These are phyloP conservation scores for Ditylenchus weischeri DNA, from an alignment of 2,888 invertebrate genomes.

Conservation along the genomic window DNA sequence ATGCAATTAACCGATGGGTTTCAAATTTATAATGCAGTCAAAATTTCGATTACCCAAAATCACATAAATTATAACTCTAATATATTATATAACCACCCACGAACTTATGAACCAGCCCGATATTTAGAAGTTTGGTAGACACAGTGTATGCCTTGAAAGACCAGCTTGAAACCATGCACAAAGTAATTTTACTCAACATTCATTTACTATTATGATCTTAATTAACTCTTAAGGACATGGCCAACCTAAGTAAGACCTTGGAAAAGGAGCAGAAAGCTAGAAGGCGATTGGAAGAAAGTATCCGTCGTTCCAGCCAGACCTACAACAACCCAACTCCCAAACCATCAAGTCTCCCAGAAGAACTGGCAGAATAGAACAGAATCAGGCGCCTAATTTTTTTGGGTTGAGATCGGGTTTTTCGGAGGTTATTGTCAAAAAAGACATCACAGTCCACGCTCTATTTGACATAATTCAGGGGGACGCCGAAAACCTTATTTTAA, in stretches of 20 bases:
- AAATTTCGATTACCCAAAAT: too few species aligned
- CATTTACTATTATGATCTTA: background rate
- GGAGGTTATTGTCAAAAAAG: too few species aligned
- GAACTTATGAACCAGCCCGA: too few species aligned
- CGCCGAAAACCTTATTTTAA: too few species aligned
- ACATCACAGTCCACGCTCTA: too few species aligned
- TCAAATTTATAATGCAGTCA: too few species aligned
- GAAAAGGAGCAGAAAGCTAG: constrained; percentile 70
- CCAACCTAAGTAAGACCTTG: constrained; percentile 62
- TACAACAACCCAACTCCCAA: background rate
- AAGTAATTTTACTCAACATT: constrained; percentile 45
- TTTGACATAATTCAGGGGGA: too few species aligned
- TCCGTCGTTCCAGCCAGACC: constrained; percentile 30
- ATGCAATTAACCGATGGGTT: too few species aligned
- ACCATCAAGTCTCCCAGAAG: background rate
- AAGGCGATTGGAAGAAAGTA: constrained; percentile 60
- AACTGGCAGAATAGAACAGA: background rate
- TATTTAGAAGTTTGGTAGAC: constrained; percentile 71
- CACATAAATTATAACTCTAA: too few species aligned
- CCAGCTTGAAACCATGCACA: constrained; percentile 71
- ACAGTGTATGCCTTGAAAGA: constrained; percentile 75
- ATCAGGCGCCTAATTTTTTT: too few species aligned
- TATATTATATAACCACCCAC: too few species aligned
- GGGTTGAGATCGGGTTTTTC: too few species aligned
- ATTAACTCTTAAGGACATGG: constrained; percentile 33